phyloP scores from a whole-genome alignment of 1,140 invertebrate genomes.

The Zaprionus ghesquierei region DNA sequence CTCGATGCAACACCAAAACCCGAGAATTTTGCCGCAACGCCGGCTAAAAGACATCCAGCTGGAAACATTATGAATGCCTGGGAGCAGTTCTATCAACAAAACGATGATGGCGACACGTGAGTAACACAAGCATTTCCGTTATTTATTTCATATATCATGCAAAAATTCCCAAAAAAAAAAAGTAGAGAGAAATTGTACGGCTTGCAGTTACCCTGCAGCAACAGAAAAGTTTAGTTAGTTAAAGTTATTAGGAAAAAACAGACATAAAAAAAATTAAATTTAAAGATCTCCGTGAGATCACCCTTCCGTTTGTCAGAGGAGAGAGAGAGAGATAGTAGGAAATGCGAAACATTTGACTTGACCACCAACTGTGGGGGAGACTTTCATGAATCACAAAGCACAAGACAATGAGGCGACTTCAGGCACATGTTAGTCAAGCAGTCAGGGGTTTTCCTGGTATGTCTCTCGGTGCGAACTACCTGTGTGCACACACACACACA shows the following conservation, averaged over 20 bases:
- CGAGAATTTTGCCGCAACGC: slow-evolving; percentile 6
- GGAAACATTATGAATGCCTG: slow-evolving; percentile 80
- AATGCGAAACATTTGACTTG: slow-evolving; percentile 23
- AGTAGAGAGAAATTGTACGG: not conserved
- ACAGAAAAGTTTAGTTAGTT: not conserved
- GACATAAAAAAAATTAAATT: not conserved
- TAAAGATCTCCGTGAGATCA: not conserved
- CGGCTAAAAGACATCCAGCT: slow-evolving; percentile 28
- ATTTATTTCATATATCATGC: slow-evolving; percentile 3
- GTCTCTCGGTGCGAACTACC: slow-evolving; percentile 30
- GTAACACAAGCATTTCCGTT: slow-evolving; percentile 79
- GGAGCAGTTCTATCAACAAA: slow-evolving; percentile 86
- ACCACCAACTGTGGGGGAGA: slow-evolving; percentile 49
- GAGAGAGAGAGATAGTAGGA: not conserved
- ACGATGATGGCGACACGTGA: slow-evolving; percentile 90
- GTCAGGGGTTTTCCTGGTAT: slow-evolving; percentile 73
- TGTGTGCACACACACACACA: slow-evolving; percentile 25
- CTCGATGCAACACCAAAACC: slow-evolving; percentile 36
- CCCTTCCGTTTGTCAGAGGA: not conserved
- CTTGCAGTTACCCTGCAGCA: not conserved
- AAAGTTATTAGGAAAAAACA: not conserved
- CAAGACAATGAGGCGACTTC: slow-evolving; percentile 55
- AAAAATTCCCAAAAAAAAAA: slow-evolving; percentile 38
- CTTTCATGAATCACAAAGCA: slow-evolving; percentile 70
- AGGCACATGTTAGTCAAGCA: slow-evolving; percentile 73